Evolutionary conservation across 2,113 vertebrate species (phyloP), one percentile per base, ranked within the genome.

Genomic region (Limanda limanda): DNA sequence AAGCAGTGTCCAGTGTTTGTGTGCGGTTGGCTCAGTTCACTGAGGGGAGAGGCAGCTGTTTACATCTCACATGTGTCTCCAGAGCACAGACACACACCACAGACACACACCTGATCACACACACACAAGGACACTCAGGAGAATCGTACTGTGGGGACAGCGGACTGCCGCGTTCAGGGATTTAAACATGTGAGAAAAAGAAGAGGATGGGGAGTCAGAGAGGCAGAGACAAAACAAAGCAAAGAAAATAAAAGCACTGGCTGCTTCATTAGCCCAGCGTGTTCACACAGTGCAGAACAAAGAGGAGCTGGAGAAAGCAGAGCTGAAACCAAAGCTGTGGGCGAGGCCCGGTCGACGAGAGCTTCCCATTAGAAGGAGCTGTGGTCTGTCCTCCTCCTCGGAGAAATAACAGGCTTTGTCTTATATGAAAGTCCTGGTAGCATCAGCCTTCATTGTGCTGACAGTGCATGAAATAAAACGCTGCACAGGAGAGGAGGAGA

Each of bases 371-470:
- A 63, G 48, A 78, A 18, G 1, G 62, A 71, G 59, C 63, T 59
- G 58, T 74, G 37, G 78, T 67, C 68, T n/a, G 31, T 83, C 42
- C 56, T 84, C 80, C 52, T 64, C 55, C 60, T 87, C 69, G 54
- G 62, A 59, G 56, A 77, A 88, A 86, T 78, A 88, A 87, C 76
- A 64, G 5, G n/a, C 74, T 80, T 87, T 86, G 85, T 81, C 48
- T 82, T 55, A 76, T 61, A 75, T 78, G 61, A 89, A 87, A 83
- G 74, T 68, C 21, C 57, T 25, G 59, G 64, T 7, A 40, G 47
- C 68, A 66, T 68, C 66, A 79, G 77, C 58, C 71, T 83, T 79
- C 65, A 69, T 83, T 65, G 42, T 77, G 70, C 66, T 81, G 75
- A 81, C 68, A 85, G 65, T 18, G 42, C 72, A 79, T 15, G 11